Evolutionary conservation across 2,888 invertebrate genomes (phyloP).

Genomic region (Lithophane leautieri): DNA sequence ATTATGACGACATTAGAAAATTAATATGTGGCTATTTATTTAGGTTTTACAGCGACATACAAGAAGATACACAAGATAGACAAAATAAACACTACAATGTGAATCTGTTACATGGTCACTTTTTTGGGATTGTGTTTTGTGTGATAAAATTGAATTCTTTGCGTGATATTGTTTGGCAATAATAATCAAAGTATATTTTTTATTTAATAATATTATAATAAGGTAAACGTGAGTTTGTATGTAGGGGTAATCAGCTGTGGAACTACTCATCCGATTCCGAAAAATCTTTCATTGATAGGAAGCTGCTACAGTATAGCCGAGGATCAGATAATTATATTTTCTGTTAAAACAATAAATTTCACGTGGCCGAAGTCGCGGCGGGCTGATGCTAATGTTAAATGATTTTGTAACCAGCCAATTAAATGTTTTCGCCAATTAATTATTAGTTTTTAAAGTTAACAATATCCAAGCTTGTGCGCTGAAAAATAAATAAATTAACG

Average conservation of each 20-base stretch:
- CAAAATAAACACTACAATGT: too few relatives aligned
- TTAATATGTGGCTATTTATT: slow-evolving; percentile 31
- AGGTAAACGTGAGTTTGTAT: not conserved
- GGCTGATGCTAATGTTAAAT: too few relatives aligned
- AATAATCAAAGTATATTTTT: too few relatives aligned
- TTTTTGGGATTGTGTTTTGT: not conserved
- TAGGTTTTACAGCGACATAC: not conserved
- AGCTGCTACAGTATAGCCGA: not conserved
- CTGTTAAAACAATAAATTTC: too few relatives aligned
- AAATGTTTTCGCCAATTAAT: not conserved
- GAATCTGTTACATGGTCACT: not conserved
- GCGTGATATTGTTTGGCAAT: not conserved
- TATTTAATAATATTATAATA: too few relatives aligned
- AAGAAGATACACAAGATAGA: too few relatives aligned
- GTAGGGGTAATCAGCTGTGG: not conserved
- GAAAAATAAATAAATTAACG: slow-evolving; percentile 24
- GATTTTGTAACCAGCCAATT: not conserved
- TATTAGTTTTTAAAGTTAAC: not conserved
- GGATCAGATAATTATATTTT: too few relatives aligned
- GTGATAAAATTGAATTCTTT: too few relatives aligned
- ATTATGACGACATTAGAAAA: slow-evolving; percentile 36
- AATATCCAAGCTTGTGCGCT: not conserved
- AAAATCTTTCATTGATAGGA: not conserved
- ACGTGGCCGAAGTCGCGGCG: too few relatives aligned
- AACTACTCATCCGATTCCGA: too few relatives aligned